Evolutionary conservation across 2,113 vertebrate species (phyloP), one percentile per base, ranked within the genome.

Genomic region (Benitochromis conjunctus): DNA sequence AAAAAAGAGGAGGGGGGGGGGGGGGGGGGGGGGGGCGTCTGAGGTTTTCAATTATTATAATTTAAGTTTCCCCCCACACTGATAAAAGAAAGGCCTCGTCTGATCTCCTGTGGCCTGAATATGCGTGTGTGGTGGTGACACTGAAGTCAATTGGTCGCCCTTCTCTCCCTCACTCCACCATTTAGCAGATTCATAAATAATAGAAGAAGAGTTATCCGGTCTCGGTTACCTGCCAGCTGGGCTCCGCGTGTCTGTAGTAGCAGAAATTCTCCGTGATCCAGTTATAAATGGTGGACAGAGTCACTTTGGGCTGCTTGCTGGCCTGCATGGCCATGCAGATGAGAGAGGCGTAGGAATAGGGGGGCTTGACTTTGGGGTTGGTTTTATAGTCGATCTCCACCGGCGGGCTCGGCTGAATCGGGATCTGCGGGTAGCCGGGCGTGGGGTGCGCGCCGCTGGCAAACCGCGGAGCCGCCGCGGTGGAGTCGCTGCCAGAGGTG

Each of bases 281-380:
- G 94, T 94, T 96, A 69, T 97, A 97, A 83, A 97, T 97, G 95
- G 97, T 96, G 56, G 97, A 96, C 29, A 97, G 92, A 34, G 97
- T 97, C 87, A 97, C 96, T 94, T 97, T 97, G 66, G 96, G 96
- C 84, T 96, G 96, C 51, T 96, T 95, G 94, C 96, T 97, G 85
- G 97, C 97, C 84, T 96, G 96, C 97, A 97, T 97, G 80, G 97
- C 97, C 97, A 97, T 97, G 91, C 97, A 97, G 90, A 97, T 97
- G 62, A 97, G 96, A 11, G 96, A 97, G 2, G 97, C 97, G 80
- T 97, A 97, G 7, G 97, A 97, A 41, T 97, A 97, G 1, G 97
- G 97, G 1, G 97, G 97, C 58, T 97, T 97, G 53, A 97, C 95
- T 71, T 95, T 95, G 1, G 94, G 92, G 92, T 97, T 96, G 80